phyloP scores from a whole-genome alignment of 2,797 vertebrate species.

The Cacajao melanocephalus region DNA sequence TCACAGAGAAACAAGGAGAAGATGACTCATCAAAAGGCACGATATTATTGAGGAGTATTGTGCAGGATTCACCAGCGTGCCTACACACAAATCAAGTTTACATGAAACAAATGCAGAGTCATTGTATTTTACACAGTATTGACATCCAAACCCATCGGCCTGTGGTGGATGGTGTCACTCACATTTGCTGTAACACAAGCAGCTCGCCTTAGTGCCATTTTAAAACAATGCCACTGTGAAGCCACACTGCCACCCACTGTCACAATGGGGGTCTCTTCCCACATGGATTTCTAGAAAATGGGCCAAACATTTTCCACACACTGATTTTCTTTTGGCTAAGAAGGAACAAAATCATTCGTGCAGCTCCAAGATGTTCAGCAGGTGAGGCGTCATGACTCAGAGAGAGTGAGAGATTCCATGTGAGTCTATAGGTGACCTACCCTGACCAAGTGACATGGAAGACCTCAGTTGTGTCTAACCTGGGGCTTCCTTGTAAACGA shows the following conservation, averaged over 20 bases:
- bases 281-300: neutral
- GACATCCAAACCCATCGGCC: too few species aligned
- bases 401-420: neutral
- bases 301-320: neutral
- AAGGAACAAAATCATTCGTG: neutral
- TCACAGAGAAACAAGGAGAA: neutral
- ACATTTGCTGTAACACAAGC: fast-evolving
- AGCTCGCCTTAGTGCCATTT: fast-evolving
- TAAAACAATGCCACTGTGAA: fast-evolving
- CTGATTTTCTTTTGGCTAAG: neutral
- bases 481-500: neutral
- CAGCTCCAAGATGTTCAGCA: neutral
- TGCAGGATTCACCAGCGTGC: neutral
- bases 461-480: neutral
- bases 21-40: neutral
- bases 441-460: neutral
- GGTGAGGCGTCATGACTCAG: neutral
- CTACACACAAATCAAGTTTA: neutral
- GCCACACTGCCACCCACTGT: fast-evolving
- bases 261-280: neutral
- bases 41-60: fast-evolving
- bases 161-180: fast-evolving
- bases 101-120: neutral
- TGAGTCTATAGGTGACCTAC: neutral
- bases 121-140: neutral